These are phyloP conservation scores for Noctua pronuba DNA, from an alignment of 2,888 invertebrate genomes.

Conservation along the genomic window DNA sequence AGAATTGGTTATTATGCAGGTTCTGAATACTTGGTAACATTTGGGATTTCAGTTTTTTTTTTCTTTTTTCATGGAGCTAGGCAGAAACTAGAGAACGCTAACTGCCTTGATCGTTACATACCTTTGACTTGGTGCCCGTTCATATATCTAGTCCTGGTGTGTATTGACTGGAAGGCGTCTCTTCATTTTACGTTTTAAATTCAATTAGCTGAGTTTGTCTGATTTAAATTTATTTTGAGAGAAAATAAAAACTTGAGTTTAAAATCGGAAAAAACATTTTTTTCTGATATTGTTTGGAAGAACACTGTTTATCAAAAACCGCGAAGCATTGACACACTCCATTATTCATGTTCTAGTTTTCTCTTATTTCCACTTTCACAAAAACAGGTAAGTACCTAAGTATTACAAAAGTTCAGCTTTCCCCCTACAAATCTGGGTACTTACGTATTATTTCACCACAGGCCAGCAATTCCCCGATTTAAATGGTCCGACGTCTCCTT, in stretches of 20 bases:
- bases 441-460: slow-evolving; percentile 15
- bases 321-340: not conserved
- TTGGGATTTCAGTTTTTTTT: too few species aligned
- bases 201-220: too few species aligned
- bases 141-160: too few species aligned
- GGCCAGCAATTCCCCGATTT: slow-evolving; percentile 49
- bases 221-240: not conserved
- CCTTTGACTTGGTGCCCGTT: too few species aligned
- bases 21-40: not conserved
- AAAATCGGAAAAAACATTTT: not conserved
- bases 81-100: too few species aligned
- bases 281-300: not conserved
- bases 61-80: too few species aligned
- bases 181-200: too few species aligned
- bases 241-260: not conserved
- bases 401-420: not conserved
- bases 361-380: not conserved
- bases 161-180: too few species aligned
- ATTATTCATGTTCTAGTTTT: not conserved
- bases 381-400: too few species aligned
- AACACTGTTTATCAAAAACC: not conserved
- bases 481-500: slow-evolving; percentile 50
- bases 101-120: too few species aligned
- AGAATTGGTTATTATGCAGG: not conserved
- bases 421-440: not conserved